Evolutionary conservation across 1,140 invertebrate genomes (phyloP), one percentile per base, ranked within the genome.

Genomic region (Tenebrio molitor): DNA sequence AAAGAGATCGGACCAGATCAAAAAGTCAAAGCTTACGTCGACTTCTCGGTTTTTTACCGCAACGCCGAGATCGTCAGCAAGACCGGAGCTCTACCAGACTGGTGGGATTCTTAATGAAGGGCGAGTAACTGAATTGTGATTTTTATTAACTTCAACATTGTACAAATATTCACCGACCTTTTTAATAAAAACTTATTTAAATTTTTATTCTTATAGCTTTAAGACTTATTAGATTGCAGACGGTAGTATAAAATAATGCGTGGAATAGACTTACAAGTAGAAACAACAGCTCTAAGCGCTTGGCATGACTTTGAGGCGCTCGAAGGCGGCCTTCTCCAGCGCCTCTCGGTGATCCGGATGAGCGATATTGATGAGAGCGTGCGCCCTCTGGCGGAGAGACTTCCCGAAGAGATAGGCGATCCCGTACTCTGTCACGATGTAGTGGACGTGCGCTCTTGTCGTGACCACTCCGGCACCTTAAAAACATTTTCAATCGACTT

Each of bases 381-480:
- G 90, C 0, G 96, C 95, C 67, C 96, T 84, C 82, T 98, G 96
- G 8, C 95, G 86, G 6, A 97, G 85, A 23, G 90, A 93, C 83
- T 96, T 97, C 15, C 96, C 96, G 84, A 97, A 97, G 4, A 98
- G 84, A 70, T 91, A 87, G 0, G 96, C 95, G 73, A 98, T 96
- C 21, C 97, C 96, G 77, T 94, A 88, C 81, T 98, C 96, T 0
- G 96, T 98, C 0, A 97, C 96, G 3, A 98, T 88, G 80, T 98
- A 98, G 80, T 97, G 93, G 0, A 95, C 94, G 79, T 98, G 94
- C 1, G 95, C 96, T 79, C 96, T 87, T 0, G 93, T 93, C 1
- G 97, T 97, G 1, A 98, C 96, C 10, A 99, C 95, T 42, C 96
- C 96, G 74, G 94, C 95, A 77, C 96, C 96, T 96, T 58, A 29